Evolutionary conservation across 2,113 vertebrate species (phyloP).

Genomic region (Chamaetylas fuelleborni): DNA sequence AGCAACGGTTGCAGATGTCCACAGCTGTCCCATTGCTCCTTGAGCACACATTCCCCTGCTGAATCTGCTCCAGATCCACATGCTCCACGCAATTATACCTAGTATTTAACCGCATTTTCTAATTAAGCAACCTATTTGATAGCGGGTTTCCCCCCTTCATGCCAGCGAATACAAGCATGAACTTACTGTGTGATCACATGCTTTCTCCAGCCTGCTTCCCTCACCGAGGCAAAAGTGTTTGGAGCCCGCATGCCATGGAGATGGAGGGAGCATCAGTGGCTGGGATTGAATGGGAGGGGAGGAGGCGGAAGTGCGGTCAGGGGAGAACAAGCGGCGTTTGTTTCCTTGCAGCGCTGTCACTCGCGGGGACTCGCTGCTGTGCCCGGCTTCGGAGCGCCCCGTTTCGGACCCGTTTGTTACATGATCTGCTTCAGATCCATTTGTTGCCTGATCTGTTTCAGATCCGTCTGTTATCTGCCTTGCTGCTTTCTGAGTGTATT

Average conservation of each 20-base stretch:
- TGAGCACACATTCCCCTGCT: conserved; percentile 8
- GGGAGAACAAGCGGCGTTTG: background rate
- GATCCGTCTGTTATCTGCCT: background rate
- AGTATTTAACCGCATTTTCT: background rate
- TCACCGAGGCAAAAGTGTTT: background rate
- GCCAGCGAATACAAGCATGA: background rate
- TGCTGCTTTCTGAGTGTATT: background rate
- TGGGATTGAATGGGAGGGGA: background rate
- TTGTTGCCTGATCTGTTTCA: background rate
- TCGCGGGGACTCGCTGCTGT: background rate
- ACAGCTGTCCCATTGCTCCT: conserved; percentile 17
- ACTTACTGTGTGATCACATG: background rate
- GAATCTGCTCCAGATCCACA: background rate
- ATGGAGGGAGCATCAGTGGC: background rate
- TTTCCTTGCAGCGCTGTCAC: background rate
- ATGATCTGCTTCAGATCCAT: background rate
- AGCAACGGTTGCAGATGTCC: background rate
- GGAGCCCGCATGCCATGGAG: background rate
- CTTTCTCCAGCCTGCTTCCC: background rate
- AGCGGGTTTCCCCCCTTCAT: background rate
- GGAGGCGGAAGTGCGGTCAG: conserved; percentile 15
- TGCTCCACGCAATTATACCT: background rate
- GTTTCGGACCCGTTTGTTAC: background rate
- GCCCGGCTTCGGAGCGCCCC: background rate
- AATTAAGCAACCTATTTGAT: background rate